A percentile compares a stretch with the other conserved stretches of the same genome.
Evolutionary conservation across 2,797 vertebrate genomes (phyloP).

Genomic region (Neosalanx taihuensis): DNA sequence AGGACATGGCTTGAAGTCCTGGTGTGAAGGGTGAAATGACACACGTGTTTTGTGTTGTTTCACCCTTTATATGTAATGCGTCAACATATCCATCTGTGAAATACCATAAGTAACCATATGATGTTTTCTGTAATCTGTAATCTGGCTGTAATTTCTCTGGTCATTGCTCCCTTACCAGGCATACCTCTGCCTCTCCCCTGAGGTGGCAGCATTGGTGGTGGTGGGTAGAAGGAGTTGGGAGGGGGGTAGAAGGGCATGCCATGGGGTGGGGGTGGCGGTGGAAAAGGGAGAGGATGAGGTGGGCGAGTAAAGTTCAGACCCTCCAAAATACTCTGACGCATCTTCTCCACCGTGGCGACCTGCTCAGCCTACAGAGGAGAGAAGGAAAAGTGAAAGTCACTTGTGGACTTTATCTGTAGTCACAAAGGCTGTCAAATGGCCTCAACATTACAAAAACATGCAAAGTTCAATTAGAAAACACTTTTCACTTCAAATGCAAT

Average conservation of each 20-base stretch:
- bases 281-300: conserved; percentile 83
- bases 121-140: not conserved
- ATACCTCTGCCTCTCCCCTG: conserved; percentile 82
- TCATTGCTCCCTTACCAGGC: conserved; percentile 71
- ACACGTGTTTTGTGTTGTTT: not conserved
- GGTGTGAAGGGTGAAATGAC: not conserved
- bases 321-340: conserved; percentile 94
- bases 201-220: conserved; percentile 83
- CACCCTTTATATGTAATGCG: no score
- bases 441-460: not conserved
- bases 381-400: not conserved
- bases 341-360: conserved; percentile 91
- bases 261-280: conserved; percentile 76
- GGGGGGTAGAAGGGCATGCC: conserved; percentile 89
- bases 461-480: not conserved
- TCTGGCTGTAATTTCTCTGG: not conserved
- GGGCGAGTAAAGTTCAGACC: conserved; percentile 89
- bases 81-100: not conserved
- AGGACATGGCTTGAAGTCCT: conserved; percentile 86
- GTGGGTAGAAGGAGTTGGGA: conserved; percentile 78
- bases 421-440: not conserved
- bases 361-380: conserved; percentile 77
- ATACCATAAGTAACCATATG: not conserved
- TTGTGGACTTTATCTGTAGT: not conserved
- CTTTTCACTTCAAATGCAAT: not conserved